Evolutionary conservation across 2,888 invertebrate genomes (phyloP).

Genomic region (Lepidochrysops patricia): DNA sequence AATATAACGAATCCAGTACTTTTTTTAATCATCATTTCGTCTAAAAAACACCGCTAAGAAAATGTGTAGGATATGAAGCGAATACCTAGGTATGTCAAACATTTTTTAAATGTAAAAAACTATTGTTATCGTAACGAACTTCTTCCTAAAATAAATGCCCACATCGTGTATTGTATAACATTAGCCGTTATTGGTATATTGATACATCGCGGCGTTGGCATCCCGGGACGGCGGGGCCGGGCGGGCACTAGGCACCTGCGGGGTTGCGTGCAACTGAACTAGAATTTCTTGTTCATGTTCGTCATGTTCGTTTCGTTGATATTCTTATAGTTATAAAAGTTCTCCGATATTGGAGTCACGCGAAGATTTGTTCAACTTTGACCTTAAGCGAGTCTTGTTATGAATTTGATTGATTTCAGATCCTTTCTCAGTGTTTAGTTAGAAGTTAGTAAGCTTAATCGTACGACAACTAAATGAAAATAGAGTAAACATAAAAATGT

Average conservation of each 20-base stretch:
- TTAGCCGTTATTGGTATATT: no score
- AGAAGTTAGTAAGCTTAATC: not conserved
- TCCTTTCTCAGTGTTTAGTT: not conserved
- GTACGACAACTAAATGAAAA: not conserved
- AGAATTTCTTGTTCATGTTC: slow-evolving; percentile 11
- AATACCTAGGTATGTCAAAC: no score
- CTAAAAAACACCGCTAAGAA: no score
- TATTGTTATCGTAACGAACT: no score
- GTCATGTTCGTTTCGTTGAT: slow-evolving; percentile 10
- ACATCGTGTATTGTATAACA: not conserved
- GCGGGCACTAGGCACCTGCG: not conserved
- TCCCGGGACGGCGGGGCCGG: no score
- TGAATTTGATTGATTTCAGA: not conserved
- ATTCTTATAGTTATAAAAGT: slow-evolving; percentile 5
- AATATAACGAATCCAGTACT: no score
- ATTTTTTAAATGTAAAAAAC: no score
- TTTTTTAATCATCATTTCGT: no score
- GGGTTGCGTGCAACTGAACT: not conserved
- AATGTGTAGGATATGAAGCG: no score
- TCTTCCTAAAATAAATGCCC: no score
- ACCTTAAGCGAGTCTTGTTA: slow-evolving; percentile 3
- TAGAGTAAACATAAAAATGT: not conserved
- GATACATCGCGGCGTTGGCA: not conserved
- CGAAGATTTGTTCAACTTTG: slow-evolving; percentile 12
- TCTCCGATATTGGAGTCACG: slow-evolving; percentile 11